phyloP scores from a whole-genome alignment of 2,888 invertebrate genomes.

The Crematogaster levior region DNA sequence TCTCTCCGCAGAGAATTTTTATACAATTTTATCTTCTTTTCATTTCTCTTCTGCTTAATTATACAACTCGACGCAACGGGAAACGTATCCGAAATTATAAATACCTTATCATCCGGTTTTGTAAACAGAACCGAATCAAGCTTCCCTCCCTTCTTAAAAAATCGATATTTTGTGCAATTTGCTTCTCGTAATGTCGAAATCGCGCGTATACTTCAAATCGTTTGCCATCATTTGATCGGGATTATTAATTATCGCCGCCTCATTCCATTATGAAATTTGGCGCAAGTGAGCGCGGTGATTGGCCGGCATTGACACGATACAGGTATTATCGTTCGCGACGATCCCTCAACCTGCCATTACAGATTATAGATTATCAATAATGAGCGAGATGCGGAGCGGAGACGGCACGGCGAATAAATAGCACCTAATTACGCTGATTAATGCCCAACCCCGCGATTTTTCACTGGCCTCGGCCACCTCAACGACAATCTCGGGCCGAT shows the following conservation, averaged over 20 bases:
- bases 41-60: not conserved
- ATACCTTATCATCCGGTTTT: not conserved
- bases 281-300: constrained; percentile 32
- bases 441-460: constrained; percentile 78
- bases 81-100: constrained; percentile 6
- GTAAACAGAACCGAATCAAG: not conserved
- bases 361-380: constrained; percentile 85
- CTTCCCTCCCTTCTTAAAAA: too few relatives aligned
- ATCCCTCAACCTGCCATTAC: constrained; percentile 83
- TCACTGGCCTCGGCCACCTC: constrained; percentile 63
- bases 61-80: not conserved
- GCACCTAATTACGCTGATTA: constrained; percentile 84
- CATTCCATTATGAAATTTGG: constrained; percentile 44
- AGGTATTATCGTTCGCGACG: constrained; percentile 64
- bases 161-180: not conserved
- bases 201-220: not conserved
- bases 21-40: not conserved
- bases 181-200: not conserved
- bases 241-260: constrained; percentile 42
- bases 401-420: constrained; percentile 79
- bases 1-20: not conserved
- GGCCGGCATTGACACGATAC: constrained; percentile 47
- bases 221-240: not conserved
- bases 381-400: constrained; percentile 72
- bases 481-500: constrained; percentile 51